A percentile compares a stretch with the other conserved stretches of the same genome.
These are phyloP conservation scores for Dasypogon diadema DNA, from an alignment of 2,888 invertebrate genomes.

Conservation along the genomic window DNA sequence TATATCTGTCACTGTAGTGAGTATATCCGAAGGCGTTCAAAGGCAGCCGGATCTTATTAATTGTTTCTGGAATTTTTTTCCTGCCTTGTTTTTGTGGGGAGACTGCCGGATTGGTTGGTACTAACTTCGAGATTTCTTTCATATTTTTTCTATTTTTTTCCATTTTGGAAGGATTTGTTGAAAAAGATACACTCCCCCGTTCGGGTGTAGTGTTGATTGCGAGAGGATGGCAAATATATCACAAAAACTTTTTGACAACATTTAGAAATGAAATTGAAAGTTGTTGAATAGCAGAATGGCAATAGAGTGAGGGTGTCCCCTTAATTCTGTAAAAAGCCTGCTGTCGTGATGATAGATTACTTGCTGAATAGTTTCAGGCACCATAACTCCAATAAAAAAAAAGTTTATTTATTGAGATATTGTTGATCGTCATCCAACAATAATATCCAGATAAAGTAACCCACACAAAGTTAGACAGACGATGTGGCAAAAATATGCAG, in stretches of 20 bases:
- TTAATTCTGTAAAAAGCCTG: no score
- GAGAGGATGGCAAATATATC: neutral
- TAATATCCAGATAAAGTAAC: no score
- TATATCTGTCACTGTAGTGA: constrained; percentile 7
- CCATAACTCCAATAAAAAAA: no score
- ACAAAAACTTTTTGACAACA: neutral
- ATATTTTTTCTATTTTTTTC: neutral
- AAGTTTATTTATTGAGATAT: no score
- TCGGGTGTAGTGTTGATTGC: neutral
- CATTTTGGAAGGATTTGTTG: neutral
- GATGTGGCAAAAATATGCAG: no score
- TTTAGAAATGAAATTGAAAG: neutral
- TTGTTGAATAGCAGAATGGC: no score
- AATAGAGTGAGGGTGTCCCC: no score
- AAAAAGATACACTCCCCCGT: neutral
- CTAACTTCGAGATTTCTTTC: neutral
- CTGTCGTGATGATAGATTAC: no score
- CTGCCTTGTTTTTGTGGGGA: neutral
- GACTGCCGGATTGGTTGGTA: neutral
- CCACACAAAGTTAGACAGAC: no score
- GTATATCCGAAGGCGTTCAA: no score
- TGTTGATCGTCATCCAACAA: no score
- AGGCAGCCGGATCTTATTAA: constrained; percentile 5
- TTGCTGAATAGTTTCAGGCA: no score
- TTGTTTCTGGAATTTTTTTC: constrained; percentile 15